These are phyloP conservation scores for Euwallacea similis DNA, from an alignment of 1,140 invertebrate species.

Conservation along the genomic window DNA sequence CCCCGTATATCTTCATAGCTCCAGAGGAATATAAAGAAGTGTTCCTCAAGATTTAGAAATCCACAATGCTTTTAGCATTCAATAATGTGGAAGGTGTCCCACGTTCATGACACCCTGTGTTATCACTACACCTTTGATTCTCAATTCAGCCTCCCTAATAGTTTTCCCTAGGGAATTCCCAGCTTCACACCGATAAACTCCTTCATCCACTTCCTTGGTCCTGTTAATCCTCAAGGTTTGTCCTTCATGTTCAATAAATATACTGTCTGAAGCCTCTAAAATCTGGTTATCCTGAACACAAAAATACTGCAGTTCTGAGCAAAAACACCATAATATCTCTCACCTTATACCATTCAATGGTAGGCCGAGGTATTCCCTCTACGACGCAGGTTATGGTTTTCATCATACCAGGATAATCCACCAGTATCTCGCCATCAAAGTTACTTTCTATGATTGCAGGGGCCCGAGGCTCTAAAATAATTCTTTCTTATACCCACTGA, in stretches of 20 bases:
- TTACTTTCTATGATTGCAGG: conserved; percentile 49
- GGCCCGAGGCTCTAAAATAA: conserved; percentile 41
- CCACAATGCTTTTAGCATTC: no score
- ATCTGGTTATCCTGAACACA: conserved; percentile 36
- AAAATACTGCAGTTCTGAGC: background rate
- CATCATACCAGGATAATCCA: conserved; percentile 51
- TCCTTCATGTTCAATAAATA: conserved; percentile 55
- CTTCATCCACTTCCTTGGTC: conserved; percentile 52
- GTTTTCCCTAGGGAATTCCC: conserved; percentile 51
- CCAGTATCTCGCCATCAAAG: conserved; percentile 46
- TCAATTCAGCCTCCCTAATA: conserved; percentile 46
- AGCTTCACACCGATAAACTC: conserved; percentile 53
- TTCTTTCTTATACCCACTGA: no score
- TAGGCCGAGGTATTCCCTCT: conserved; percentile 55
- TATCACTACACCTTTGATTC: conserved; percentile 49
- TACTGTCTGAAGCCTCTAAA: conserved; percentile 41
- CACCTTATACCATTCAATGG: conserved; percentile 56
- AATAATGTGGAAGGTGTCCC: no score
- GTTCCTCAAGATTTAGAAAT: no score
- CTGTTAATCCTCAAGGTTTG: conserved; percentile 47
- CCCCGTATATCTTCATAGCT: no score
- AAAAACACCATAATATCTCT: background rate
- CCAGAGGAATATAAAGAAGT: no score
- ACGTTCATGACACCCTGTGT: no score
- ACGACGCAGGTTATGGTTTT: conserved; percentile 52